Percentiles rank a stretch among this genome's conserved stretches.
Evolutionary conservation across 2,113 vertebrate genomes (phyloP).

Genomic region (Pristiophorus japonicus): DNA sequence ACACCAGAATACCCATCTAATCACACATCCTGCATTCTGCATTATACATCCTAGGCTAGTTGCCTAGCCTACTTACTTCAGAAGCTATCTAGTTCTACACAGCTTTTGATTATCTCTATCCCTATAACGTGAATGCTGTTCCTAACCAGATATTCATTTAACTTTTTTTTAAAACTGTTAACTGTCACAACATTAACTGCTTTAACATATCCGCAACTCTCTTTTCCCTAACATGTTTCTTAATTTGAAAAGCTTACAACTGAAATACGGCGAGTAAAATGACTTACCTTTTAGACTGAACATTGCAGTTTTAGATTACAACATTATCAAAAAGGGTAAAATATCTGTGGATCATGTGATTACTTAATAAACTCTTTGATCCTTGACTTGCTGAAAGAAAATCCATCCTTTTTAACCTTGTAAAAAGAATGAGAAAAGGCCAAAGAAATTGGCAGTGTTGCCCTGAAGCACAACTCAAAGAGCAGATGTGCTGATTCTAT

Average conservation of each 20-base stretch:
- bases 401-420: not conserved
- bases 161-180: not conserved
- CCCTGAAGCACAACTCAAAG: not conserved
- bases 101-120: not conserved
- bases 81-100: not conserved
- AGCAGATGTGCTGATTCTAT: not conserved
- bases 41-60: not conserved
- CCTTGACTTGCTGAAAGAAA: not conserved
- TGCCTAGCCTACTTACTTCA: not conserved
- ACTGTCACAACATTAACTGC: not conserved
- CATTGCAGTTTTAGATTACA: not conserved
- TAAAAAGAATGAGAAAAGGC: not conserved
- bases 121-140: not conserved
- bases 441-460: not conserved
- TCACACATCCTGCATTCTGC: not conserved
- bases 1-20: not conserved
- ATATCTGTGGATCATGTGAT: not conserved
- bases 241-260: not conserved
- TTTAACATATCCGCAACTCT: not conserved
- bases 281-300: not conserved
- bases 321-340: not conserved
- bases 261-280: not conserved
- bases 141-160: not conserved
- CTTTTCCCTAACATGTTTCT: not conserved
- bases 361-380: not conserved